phyloP scores from a whole-genome alignment of 2,113 vertebrate genomes.

The Meles meles region DNA sequence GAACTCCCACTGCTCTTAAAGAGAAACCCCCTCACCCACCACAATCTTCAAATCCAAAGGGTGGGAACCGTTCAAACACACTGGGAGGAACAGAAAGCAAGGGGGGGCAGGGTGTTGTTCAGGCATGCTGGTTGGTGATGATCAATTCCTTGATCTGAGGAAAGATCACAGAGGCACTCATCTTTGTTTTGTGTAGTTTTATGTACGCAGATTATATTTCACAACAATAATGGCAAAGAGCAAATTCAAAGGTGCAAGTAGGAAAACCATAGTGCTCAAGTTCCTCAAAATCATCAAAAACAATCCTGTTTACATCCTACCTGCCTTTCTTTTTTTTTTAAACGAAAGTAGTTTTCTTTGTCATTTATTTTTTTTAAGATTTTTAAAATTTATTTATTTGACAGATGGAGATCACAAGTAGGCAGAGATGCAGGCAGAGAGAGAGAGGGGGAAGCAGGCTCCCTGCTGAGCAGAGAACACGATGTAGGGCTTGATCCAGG shows the following conservation, averaged over 20 bases:
- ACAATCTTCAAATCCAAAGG: background rate
- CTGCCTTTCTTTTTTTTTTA: background rate
- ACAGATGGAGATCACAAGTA: no score
- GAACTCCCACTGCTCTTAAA: background rate
- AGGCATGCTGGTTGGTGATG: background rate
- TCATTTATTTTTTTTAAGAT: no score
- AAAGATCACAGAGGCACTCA: background rate
- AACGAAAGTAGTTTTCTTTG: no score
- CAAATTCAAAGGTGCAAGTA: background rate
- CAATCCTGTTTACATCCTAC: background rate
- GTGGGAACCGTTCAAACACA: background rate
- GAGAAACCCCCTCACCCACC: background rate
- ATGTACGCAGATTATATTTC: background rate
- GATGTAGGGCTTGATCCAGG: no score
- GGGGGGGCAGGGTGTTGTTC: accelerated
- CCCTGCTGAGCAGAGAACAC: no score
- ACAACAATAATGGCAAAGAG: background rate
- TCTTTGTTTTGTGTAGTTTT: background rate
- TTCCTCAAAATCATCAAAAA: background rate
- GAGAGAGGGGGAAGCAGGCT: no score
- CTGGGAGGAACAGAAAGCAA: background rate
- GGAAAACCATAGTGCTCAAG: background rate
- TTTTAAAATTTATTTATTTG: no score
- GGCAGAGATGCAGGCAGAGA: no score
- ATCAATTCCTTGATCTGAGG: background rate